Base-by-base conservation (phyloP, 64 coral and sea anemone species). In the Montipora capricornis region DNA sequence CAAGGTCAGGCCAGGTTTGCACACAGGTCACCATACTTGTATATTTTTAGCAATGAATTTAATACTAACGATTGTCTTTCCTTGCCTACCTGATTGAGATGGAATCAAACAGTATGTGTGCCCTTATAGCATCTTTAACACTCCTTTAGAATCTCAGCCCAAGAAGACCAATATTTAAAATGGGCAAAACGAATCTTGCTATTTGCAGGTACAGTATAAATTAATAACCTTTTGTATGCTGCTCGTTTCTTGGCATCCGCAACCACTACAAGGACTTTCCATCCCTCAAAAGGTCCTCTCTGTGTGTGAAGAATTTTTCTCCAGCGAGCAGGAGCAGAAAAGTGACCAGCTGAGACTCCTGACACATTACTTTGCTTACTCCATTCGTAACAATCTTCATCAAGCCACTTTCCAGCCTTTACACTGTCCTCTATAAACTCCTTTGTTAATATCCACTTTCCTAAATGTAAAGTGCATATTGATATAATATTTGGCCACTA, bases 301-400 rank as follows among this genome's bases (percentile, higher is more conserved):
- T 83, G 89, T 45, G 86, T 5, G 16, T 50, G 45, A 22, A 87
- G 83, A 20, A 73, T 64, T 77, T 73, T 87, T 17, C 98, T 96
- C 98, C 98, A 99, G 4, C 95, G 89, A 24, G 7, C 78, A 8
- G 98, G 98, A 15, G 98, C 89, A 12, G 81, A 83, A 1, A 88
- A 24, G 20, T 96, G 95, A 60, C 58, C 48, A 3, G 58, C 6
- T 7, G 82, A 92, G 15, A 89, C 45, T 20, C 52, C 68, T 47
- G 76, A 74, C 74, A 37, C 22, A 7, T 68, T 51, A 8, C 74
- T 57, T 15, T 91, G 44, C 17, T 89, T 68, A 81, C 84, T 77
- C 98, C 98, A 99, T 60, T 99, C 95, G 78, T 99, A 99, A 16
- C 8, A 8, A 44, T 92, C 87, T 68, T 99, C 98, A 89, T 94